These are phyloP conservation scores for Ashinkailepas kermadecensis DNA, from an alignment of 2,888 invertebrate species.

Conservation along the genomic window DNA sequence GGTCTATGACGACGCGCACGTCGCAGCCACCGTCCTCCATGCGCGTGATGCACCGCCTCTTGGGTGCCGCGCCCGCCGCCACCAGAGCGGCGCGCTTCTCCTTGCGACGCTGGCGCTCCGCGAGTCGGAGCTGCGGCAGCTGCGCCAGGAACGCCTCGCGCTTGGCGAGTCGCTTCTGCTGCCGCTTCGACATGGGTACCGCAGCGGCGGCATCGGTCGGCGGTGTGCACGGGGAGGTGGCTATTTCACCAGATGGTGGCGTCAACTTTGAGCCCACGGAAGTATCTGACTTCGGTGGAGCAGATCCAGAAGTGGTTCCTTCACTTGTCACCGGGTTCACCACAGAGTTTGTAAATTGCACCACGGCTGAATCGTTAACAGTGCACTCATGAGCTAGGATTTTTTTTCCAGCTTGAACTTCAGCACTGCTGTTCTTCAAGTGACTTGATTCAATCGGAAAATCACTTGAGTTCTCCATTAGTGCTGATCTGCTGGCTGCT, in stretches of 20 bases:
- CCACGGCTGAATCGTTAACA: too few species aligned
- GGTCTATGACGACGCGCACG: conserved; percentile 64
- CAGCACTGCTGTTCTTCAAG: too few species aligned
- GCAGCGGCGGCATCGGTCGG: not conserved
- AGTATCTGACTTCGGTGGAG: not conserved
- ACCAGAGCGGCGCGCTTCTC: not conserved
- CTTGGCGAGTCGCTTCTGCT: conserved; percentile 21
- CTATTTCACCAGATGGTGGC: too few species aligned
- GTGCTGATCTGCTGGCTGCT: too few species aligned
- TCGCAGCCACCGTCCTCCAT: not conserved
- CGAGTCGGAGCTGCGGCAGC: not conserved
- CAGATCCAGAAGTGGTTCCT: not conserved
- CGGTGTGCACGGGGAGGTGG: not conserved
- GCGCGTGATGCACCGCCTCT: not conserved
- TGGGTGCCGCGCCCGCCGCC: not conserved
- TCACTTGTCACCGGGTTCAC: too few species aligned
- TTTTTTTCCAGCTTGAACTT: too few species aligned
- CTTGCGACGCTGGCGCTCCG: not conserved
- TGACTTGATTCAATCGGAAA: too few species aligned
- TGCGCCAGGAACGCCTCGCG: conserved; percentile 22
- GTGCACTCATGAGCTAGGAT: too few species aligned
- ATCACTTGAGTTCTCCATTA: too few species aligned
- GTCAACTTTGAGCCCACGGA: not conserved
- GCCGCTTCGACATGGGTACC: conserved; percentile 24
- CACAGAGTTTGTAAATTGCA: too few species aligned